Evolutionary conservation across 2,888 invertebrate genomes (phyloP).

Genomic region (Cephus pygmeus): DNA sequence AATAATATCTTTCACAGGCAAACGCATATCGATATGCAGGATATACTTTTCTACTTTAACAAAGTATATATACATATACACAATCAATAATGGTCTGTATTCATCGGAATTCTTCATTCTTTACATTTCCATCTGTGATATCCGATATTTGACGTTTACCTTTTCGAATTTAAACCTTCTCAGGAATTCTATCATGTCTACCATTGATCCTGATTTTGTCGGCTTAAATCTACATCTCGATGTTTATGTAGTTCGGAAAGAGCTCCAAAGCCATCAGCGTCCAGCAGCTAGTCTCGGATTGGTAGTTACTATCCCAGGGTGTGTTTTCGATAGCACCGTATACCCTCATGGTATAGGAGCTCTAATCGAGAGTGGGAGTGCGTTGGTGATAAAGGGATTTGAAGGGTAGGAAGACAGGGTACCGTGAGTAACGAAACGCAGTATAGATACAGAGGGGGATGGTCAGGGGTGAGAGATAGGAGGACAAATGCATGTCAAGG

Average conservation of each 20-base stretch:
- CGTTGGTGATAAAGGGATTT: conserved; percentile 3
- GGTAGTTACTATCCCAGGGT: background rate
- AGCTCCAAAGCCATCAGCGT: background rate
- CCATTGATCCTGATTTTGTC: conserved; percentile 2
- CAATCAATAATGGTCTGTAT: background rate
- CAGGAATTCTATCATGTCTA: background rate
- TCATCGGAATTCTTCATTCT: background rate
- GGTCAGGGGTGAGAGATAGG: background rate
- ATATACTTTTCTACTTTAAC: background rate
- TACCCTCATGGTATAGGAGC: background rate
- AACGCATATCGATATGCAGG: background rate
- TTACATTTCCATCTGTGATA: background rate
- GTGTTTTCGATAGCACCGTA: background rate
- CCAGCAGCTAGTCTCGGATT: background rate
- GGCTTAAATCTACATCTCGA: conserved; percentile 10
- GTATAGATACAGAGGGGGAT: background rate
- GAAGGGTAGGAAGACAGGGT: background rate
- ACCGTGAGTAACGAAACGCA: background rate
- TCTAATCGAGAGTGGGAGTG: background rate
- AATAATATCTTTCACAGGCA: background rate
- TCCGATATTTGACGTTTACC: background rate
- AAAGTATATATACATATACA: background rate
- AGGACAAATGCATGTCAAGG: background rate
- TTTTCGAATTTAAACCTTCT: background rate
- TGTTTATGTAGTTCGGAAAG: conserved; percentile 1